A percentile compares a stretch with the other conserved stretches of the same genome.
Evolutionary conservation across 1,140 invertebrate genomes (phyloP).

Genomic region (Phocides pigmalion): DNA sequence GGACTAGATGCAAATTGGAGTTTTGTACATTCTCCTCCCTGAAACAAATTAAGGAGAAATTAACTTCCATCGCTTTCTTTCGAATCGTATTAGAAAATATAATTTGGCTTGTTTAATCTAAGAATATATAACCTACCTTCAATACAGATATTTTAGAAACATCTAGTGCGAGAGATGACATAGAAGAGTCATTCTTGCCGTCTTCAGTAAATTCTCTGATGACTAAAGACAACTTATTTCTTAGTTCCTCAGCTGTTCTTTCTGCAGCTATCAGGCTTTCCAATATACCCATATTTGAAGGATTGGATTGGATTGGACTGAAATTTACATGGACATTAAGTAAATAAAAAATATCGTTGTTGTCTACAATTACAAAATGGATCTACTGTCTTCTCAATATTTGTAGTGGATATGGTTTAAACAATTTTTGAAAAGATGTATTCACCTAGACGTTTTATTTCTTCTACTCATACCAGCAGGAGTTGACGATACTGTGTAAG

Average conservation of each 20-base stretch:
- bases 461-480: slow-evolving; percentile 51
- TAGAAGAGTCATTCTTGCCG: slow-evolving; percentile 58
- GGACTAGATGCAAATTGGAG: slow-evolving; percentile 70
- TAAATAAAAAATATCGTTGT: neutral
- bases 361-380: too few relatives aligned
- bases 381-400: too few relatives aligned
- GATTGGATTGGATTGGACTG: slow-evolving; percentile 62
- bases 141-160: slow-evolving; percentile 74
- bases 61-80: too few relatives aligned
- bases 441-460: slow-evolving; percentile 75
- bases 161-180: slow-evolving; percentile 63
- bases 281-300: slow-evolving; percentile 41
- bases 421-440: neutral
- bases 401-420: neutral
- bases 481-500: slow-evolving; percentile 63
- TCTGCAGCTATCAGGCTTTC: slow-evolving; percentile 58
- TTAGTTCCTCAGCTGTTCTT: slow-evolving; percentile 55
- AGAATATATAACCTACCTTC: slow-evolving; percentile 52
- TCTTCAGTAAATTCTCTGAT: slow-evolving; percentile 56
- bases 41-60: too few relatives aligned
- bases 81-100: too few relatives aligned
- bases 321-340: slow-evolving; percentile 42
- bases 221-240: slow-evolving; percentile 49
- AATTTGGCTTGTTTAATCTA: too few relatives aligned
- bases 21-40: slow-evolving; percentile 59